Evolutionary conservation across 1,140 invertebrate genomes (phyloP), one percentile per base, ranked within the genome.

Genomic region (Drosophila pseudoananassae): DNA sequence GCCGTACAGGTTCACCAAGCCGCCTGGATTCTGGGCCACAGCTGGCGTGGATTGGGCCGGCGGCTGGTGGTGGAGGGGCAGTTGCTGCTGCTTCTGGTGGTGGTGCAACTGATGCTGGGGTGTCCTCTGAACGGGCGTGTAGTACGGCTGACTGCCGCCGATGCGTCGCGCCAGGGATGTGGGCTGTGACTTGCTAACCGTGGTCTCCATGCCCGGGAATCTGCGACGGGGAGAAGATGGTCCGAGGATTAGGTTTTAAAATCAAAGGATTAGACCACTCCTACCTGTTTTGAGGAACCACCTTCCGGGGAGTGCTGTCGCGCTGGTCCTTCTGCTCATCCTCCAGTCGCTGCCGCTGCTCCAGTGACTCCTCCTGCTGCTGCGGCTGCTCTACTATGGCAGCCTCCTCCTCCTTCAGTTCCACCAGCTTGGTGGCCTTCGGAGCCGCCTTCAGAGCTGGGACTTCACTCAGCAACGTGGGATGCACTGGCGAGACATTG

Each of bases 401-500:
- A 1, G 51, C 2, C 8, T 20, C 8, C 20, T 50, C 64, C 14
- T 50, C 51, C 47, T 23, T 14, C 29, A 54, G 54, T 15, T 47
- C 33, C 20, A 31, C 36, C 31, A 31, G 45, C 31, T 54, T 10
- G 15, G 23, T 27, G n/a, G 76, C 46, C 49, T 78, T 91, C n/a
- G 82, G 90, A 0, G 76, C 90, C 36, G 90, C 85, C 57, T 89
- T 91, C n/a, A 91, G 25, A 0, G 89, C 87, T 0, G 90, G 90
- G 49, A 91, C 53, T 15, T 91, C 90, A 45, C 79, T 91, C 5
- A 91, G 68, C 56, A 97, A 91, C 57, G 94, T 94, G 4, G 97
- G 97, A 93, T 97, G 97, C 64, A 97, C 93, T 0, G 96, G 95
- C 63, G 95, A 95, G 51, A 97, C 94, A 89, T 97, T 97, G 23